Evolutionary conservation across 1,140 invertebrate genomes (phyloP).

Genomic region (Drosophila biarmipes): DNA sequence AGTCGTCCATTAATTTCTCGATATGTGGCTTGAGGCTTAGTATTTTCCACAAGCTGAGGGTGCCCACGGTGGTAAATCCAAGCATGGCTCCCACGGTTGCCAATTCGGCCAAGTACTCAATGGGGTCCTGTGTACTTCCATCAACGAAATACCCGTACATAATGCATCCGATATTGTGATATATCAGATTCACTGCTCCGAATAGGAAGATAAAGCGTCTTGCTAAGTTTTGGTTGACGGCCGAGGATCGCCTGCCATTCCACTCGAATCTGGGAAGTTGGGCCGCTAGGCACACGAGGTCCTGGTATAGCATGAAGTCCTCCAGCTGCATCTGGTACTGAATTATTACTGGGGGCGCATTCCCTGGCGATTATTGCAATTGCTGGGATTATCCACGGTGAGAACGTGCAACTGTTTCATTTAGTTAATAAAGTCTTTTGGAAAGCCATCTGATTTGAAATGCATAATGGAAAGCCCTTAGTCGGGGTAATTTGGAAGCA

Average conservation of each 20-base stretch:
- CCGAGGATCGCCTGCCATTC: conserved; percentile 5
- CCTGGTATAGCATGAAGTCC: conserved; percentile 54
- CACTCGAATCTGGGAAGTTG: conserved; percentile 35
- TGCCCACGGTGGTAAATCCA: conserved; percentile 54
- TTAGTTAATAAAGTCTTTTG: not conserved
- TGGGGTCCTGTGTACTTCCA: not conserved
- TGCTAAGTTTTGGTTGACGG: not conserved
- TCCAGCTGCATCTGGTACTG: conserved; percentile 35
- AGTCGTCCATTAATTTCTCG: conserved; percentile 37
- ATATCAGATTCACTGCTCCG: conserved; percentile 54
- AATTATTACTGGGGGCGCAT: not conserved
- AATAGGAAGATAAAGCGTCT: conserved; percentile 37
- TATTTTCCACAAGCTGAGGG: conserved; percentile 52
- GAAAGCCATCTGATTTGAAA: not conserved
- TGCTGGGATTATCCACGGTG: not conserved
- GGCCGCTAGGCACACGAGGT: conserved; percentile 41
- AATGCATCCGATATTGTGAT: conserved; percentile 71
- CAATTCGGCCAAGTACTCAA: conserved; percentile 35
- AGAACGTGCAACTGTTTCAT: conserved; percentile 9
- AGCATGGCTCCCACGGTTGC: conserved; percentile 56
- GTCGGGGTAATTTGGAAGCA: not conserved
- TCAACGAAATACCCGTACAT: conserved; percentile 43
- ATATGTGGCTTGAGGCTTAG: conserved; percentile 38
- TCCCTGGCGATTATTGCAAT: not conserved
- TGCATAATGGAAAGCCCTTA: not conserved